These are phyloP conservation scores for Archilochus colubris DNA, from an alignment of 2,113 vertebrate species.

Conservation along the genomic window DNA sequence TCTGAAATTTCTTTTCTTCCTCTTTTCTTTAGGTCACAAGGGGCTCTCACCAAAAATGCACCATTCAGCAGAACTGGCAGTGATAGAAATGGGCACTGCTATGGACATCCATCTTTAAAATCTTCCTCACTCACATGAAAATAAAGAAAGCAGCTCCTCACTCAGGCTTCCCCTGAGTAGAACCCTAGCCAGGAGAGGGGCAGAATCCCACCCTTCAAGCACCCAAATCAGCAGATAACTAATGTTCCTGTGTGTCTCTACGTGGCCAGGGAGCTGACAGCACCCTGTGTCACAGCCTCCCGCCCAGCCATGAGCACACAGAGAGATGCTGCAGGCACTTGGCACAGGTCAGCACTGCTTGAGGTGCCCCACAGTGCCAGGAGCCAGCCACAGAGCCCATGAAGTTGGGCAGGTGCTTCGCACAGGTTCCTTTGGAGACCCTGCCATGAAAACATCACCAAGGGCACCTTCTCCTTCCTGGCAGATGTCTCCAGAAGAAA, in stretches of 20 bases:
- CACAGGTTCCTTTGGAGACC: rapidly evolving
- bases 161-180: not conserved
- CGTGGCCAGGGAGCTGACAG: rapidly evolving
- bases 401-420: not conserved
- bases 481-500: not conserved
- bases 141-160: not conserved
- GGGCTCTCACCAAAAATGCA: not conserved
- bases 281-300: not conserved
- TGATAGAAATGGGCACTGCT: not conserved
- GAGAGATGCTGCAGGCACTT: not conserved
- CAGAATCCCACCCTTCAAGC: not conserved
- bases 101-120: not conserved
- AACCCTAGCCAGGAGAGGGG: rapidly evolving
- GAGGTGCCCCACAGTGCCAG: rapidly evolving
- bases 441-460: rapidly evolving
- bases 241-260: rapidly evolving
- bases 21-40: not conserved
- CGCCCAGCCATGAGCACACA: rapidly evolving
- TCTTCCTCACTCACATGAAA: rapidly evolving
- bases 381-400: not conserved
- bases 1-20: not conserved
- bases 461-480: not conserved
- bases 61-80: not conserved
- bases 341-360: not conserved
- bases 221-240: not conserved